Evolutionary conservation across 2,113 vertebrate species (phyloP).

Genomic region (Echinops telfairi): DNA sequence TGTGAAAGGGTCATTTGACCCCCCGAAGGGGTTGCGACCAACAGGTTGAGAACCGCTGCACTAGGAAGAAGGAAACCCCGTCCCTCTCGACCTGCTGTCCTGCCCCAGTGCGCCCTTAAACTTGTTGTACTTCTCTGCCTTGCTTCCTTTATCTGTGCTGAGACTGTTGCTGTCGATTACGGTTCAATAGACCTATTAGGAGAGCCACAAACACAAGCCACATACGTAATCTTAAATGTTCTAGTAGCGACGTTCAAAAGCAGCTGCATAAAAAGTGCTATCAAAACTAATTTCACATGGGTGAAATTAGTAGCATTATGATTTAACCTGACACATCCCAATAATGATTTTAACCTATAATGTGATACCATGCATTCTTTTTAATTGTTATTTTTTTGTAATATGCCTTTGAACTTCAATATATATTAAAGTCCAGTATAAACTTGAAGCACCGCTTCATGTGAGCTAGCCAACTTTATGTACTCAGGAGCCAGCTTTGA

Average conservation of each 20-base stretch:
- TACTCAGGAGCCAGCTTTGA: neutral
- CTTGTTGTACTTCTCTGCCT: neutral
- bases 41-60: too few relatives aligned
- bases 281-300: too few relatives aligned
- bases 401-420: constrained; percentile 14
- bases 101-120: neutral
- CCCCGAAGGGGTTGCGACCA: too few relatives aligned
- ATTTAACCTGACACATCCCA: neutral
- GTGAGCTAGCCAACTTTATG: neutral
- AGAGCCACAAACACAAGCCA: neutral
- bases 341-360: constrained; percentile 29
- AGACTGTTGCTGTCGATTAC: neutral
- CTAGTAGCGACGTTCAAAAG: neutral
- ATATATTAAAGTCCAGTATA: too few relatives aligned
- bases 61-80: neutral
- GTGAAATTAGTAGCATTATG: neutral
- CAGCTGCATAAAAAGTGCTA: neutral
- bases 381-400: neutral
- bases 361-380: neutral
- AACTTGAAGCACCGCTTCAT: neutral
- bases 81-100: too few relatives aligned
- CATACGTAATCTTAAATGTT: neutral
- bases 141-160: constrained; percentile 26
- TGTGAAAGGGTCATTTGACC: too few relatives aligned
- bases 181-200: neutral